These are phyloP conservation scores for Caenorhabditis imperialis DNA, from an alignment of 2,888 invertebrate genomes.

Conservation along the genomic window DNA sequence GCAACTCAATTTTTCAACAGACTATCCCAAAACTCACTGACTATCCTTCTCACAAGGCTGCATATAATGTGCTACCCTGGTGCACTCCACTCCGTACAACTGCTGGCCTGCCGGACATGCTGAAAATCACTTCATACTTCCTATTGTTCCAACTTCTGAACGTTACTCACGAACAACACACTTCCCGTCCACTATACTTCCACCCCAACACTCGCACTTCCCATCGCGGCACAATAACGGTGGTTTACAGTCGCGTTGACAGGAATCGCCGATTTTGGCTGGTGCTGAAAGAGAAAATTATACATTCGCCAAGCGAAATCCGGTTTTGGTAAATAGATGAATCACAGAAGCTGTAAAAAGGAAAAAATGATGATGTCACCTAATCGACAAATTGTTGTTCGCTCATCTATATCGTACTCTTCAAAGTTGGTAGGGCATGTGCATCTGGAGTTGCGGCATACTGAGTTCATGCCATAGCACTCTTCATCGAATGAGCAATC, in stretches of 20 bases:
- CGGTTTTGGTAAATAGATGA: slow-evolving; percentile 36
- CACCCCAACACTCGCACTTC: slow-evolving; percentile 78
- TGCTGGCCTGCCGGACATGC: slow-evolving; percentile 77
- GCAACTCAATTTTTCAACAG: no score
- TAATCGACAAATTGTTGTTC: slow-evolving; percentile 74
- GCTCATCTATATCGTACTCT: slow-evolving; percentile 74
- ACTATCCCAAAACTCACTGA: slow-evolving; percentile 33
- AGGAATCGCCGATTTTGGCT: slow-evolving; percentile 75
- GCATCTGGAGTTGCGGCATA: slow-evolving; percentile 74
- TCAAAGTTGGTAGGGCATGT: slow-evolving; percentile 78
- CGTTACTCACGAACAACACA: slow-evolving; percentile 76
- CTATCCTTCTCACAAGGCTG: slow-evolving; percentile 71
- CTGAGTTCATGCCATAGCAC: slow-evolving; percentile 78
- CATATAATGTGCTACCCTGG: slow-evolving; percentile 73
- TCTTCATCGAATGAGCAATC: slow-evolving; percentile 77
- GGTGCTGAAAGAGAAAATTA: slow-evolving; percentile 71
- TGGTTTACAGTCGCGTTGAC: slow-evolving; percentile 77
- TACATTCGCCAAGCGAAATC: slow-evolving; percentile 13
- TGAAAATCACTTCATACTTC: slow-evolving; percentile 39
- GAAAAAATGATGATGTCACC: slow-evolving; percentile 63
- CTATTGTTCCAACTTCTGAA: not conserved
- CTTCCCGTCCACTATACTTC: slow-evolving; percentile 74
- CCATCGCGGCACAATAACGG: slow-evolving; percentile 77
- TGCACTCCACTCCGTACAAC: slow-evolving; percentile 76
- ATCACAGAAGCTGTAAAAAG: slow-evolving; percentile 12